Percentiles rank a stretch among this genome's conserved stretches.
These are phyloP conservation scores for Piprites chloris DNA, from an alignment of 2,113 vertebrate species.

Conservation along the genomic window DNA sequence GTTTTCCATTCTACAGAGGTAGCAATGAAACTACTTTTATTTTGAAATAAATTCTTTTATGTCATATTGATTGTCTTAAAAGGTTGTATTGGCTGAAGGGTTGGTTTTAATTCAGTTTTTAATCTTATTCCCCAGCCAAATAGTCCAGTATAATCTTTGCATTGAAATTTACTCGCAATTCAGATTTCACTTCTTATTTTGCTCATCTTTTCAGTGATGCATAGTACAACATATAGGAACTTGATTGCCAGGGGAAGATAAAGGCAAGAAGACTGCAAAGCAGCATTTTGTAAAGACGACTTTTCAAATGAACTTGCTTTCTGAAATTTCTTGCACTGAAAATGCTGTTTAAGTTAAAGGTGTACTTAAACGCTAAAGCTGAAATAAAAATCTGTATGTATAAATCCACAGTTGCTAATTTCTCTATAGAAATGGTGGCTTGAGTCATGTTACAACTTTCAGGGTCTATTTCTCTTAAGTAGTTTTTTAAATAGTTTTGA, in stretches of 20 bases:
- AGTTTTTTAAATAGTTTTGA: background rate
- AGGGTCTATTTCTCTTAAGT: background rate
- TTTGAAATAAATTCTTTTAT: background rate
- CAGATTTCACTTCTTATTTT: background rate
- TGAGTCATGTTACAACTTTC: fast-evolving
- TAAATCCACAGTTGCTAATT: background rate
- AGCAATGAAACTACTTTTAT: background rate
- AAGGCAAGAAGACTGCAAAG: background rate
- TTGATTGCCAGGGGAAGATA: background rate
- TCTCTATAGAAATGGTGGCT: background rate
- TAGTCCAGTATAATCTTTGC: background rate
- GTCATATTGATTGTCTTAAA: background rate
- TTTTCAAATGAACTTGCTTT: background rate
- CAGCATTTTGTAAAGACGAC: background rate
- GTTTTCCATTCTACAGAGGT: background rate
- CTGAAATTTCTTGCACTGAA: background rate
- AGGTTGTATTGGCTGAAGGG: background rate
- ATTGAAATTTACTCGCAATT: background rate
- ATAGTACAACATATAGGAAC: background rate
- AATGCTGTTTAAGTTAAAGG: background rate
- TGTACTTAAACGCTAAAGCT: background rate
- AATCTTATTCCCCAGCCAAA: background rate
- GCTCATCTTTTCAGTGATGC: background rate
- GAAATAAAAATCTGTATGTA: background rate
- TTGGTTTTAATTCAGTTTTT: background rate